Base-by-base conservation (phyloP, 2,888 invertebrate genomes). In the Tipula lateralis region DNA sequence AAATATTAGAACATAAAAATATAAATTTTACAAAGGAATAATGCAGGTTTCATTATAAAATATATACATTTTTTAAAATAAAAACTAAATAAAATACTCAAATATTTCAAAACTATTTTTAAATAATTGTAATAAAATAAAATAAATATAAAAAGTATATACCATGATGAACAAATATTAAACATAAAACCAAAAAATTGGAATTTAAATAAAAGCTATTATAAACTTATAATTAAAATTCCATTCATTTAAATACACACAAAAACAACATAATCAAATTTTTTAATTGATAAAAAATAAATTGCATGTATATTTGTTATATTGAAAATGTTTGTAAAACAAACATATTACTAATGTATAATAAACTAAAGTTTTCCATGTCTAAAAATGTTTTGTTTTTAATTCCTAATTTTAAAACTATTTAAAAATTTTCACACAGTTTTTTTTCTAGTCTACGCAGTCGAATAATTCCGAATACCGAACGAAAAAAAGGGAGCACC, bases 401-500 rank as follows among this genome's bases (percentile, higher is more conserved):
- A 44, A 44, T 44, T 44, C n/a, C n/a, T 44, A 44, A 66, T 66
- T 66, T 12, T 24, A 66, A 24, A 66, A 66, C n/a, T 44, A 66
- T 66, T 66, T 66, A 9, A 7, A n/a, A 66, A 44, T 44, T 44
- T 83, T 29, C 13, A 44, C 29, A 85, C 83, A 83, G 2, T 83
- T 83, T 83, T n/a, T 34, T 66, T 66, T 66, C 66, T 66, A 66
- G 66, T 66, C 66, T 66, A 66, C 24, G 66, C 66, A 66, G 66
- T 66, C 12, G 66, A 66, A 66, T 24, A 66, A 24, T 66, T 66
- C 66, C 66, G 66, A 66, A 66, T 34, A 83, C 32, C 19, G 19
- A 83, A 24, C n/a, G 16, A 83, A 84, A 85, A 84, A 44, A 50
- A 83, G 83, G 66, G 84, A 85, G 82, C 66, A 84, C 82, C 82